Conservation (phyloP, 2,113 vertebrate species). For the Catharus minimus region DNA sequence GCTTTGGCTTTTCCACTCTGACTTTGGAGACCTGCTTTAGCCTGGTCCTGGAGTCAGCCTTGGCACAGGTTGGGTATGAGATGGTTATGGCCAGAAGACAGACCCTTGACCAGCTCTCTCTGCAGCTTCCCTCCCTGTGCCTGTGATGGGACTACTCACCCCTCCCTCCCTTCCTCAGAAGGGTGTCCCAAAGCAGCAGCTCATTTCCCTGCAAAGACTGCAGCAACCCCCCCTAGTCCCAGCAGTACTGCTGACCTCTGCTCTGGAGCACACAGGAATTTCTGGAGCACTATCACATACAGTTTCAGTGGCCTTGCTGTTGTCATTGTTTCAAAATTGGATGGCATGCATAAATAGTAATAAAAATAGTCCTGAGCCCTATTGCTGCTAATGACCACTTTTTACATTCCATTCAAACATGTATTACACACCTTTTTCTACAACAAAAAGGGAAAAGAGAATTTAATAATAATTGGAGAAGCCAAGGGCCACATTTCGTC, state of each 20-base stretch:
- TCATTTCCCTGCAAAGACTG: accelerated
- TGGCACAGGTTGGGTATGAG: neutral
- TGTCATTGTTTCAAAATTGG: no score
- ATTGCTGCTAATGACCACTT: neutral
- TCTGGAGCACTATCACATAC: no score
- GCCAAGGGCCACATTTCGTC: neutral
- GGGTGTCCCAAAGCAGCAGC: neutral
- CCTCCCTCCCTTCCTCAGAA: neutral
- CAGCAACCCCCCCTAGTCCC: no score
- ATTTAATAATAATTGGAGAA: neutral
- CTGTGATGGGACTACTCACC: neutral
- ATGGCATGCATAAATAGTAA: no score
- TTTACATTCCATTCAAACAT: neutral
- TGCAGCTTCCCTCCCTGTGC: neutral
- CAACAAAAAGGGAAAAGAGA: neutral
- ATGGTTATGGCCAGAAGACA: accelerated
- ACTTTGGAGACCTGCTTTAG: neutral
- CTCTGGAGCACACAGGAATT: no score
- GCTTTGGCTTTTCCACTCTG: neutral
- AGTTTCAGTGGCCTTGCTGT: no score
- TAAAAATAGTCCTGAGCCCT: neutral
- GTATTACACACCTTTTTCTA: neutral
- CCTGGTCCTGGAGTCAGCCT: neutral
- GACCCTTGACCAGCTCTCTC: neutral
- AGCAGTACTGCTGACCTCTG: no score